Percentiles rank a stretch among this genome's conserved stretches.
These are phyloP conservation scores for Lepus timidus DNA, from an alignment of 2,113 vertebrate species.

Conservation along the genomic window DNA sequence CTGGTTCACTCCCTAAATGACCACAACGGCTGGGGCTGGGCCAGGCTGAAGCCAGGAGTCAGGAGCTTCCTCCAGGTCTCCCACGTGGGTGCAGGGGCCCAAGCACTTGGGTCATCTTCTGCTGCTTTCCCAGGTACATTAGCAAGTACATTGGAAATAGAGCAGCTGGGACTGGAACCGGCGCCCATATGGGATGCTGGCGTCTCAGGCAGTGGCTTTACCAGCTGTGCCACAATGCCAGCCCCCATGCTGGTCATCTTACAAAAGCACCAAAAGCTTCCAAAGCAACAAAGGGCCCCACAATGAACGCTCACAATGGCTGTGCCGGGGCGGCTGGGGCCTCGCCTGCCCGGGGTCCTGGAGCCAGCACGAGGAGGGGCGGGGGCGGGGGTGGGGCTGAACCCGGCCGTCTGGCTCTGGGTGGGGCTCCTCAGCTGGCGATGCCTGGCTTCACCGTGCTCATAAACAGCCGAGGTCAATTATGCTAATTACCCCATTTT, in stretches of 20 bases:
- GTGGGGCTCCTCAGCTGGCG: accelerated
- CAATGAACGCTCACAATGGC: accelerated
- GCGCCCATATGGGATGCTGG: no score
- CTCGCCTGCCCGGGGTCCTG: accelerated
- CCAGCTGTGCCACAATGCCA: no score
- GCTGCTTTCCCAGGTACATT: no score
- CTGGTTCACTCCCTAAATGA: no score
- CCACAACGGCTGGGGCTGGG: no score
- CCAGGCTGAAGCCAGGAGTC: no score
- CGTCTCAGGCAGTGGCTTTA: no score
- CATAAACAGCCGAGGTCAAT: background rate
- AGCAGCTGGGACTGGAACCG: no score
- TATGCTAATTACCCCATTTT: background rate
- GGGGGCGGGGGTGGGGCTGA: background rate
- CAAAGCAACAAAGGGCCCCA: background rate
- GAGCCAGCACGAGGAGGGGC: accelerated
- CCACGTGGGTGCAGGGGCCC: no score
- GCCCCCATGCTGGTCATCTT: background rate
- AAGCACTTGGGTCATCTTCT: no score
- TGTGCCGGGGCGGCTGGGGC: background rate
- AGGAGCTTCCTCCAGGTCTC: no score
- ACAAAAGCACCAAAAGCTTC: background rate
- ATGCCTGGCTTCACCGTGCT: background rate
- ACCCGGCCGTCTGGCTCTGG: background rate
- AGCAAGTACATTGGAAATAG: no score